These are phyloP conservation scores for Hydractinia symbiolongicarpus DNA, from an alignment of 30 jellyfish, hydroid and myxozoan species.

Conservation along the genomic window DNA sequence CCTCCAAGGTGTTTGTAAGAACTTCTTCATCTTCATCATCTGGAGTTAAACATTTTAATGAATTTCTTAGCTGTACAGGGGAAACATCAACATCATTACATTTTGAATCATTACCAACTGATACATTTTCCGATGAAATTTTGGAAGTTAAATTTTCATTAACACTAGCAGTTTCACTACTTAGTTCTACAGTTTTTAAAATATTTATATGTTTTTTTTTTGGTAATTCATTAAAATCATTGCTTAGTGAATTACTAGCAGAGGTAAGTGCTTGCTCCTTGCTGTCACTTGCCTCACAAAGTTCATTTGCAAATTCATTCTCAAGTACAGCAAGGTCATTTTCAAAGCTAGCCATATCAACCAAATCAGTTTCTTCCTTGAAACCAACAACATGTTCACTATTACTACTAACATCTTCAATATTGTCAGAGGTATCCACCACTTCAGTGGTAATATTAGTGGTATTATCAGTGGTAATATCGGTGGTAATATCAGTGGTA, in stretches of 20 bases:
- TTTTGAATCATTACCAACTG: too few relatives aligned
- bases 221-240: background rate
- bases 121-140: too few relatives aligned
- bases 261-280: too few relatives aligned
- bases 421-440: background rate
- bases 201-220: background rate
- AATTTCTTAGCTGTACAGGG: background rate
- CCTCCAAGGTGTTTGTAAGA: background rate
- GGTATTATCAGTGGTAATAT: too few relatives aligned
- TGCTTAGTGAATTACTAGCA: background rate
- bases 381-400: background rate
- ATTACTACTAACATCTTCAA: background rate
- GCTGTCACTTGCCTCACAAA: too few relatives aligned
- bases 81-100: background rate
- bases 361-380: background rate
- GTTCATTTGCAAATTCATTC: too few relatives aligned
- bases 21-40: constrained; percentile 12
- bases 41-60: constrained; percentile 21
- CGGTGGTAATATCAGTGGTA: too few relatives aligned
- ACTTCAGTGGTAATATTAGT: background rate
- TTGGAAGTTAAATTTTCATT: too few relatives aligned
- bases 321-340: too few relatives aligned
- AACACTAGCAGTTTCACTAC: too few relatives aligned
- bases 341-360: background rate
- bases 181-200: too few relatives aligned